Base-by-base conservation (phyloP, 92 coral and sea anemone species). In the Diadumene lineata region DNA sequence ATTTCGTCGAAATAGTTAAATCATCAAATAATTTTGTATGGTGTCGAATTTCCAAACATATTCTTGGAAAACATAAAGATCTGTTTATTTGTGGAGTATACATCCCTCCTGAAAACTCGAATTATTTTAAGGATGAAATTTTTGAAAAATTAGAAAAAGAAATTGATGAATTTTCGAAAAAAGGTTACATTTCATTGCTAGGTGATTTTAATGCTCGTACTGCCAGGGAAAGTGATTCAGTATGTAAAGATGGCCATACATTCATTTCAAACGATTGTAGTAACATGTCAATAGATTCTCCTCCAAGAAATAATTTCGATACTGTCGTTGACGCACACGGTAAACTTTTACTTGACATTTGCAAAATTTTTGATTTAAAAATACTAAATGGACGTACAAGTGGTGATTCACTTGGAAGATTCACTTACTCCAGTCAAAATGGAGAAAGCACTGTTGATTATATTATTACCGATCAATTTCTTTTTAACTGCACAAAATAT, bases 171-270 rank as follows among this genome's bases (percentile, higher is more conserved):
- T 82, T 69, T 63, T 64, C 43, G 19, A 66, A 34, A 28, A 62
- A 70, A 78, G 88, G 88, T 23, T 27, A 48, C 56, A 32, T 78
- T 6, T 64, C 78, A 51, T 69, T 78, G 8, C 33, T 70, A 21
- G 88, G 88, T 18, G 84, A 84, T 66, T 79, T 79, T 31, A 79
- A 84, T 66, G 73, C 80, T 44, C 69, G 80, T 34, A 84, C 88
- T 3, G 72, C 75, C n/a, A 79, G 21, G 6, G 13, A 29, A 6
- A 34, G 13, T 19, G 88, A 77, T 33, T 2, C 32, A 4, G 73
- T 77, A n/a, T 77, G 78, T 26, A 83, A 75, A 53, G 86, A 74
- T 28, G 86, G 81, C 1, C 34, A 67, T 31, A 51, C 48, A 29
- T 74, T 81, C 18, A 73, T 81, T 28, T 1, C 32, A 31, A 81